These are phyloP conservation scores for Dynastes tityus DNA, from an alignment of 2,888 invertebrate genomes.

Conservation along the genomic window DNA sequence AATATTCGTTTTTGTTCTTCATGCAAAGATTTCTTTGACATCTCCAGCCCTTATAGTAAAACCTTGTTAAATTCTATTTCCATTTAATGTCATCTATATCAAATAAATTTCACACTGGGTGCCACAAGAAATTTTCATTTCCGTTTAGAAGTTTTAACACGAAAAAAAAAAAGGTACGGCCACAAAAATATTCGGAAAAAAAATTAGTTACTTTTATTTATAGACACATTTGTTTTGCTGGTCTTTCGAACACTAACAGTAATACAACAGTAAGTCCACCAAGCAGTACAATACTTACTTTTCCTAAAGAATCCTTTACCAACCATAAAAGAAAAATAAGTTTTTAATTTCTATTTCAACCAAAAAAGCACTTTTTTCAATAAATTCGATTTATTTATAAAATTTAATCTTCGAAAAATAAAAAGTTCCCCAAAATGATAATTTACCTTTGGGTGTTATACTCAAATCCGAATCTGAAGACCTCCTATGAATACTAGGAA, in stretches of 20 bases:
- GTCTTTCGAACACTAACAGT: constrained; percentile 49
- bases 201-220: constrained; percentile 42
- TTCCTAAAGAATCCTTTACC: constrained; percentile 73
- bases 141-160: constrained; percentile 13
- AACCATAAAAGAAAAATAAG: constrained; percentile 57
- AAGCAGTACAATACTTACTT: constrained; percentile 71
- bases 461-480: constrained; percentile 96
- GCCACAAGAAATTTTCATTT: too few relatives aligned
- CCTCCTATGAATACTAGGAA: constrained; percentile 78
- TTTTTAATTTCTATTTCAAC: constrained; percentile 41
- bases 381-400: neutral
- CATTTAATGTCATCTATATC: too few relatives aligned
- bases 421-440: constrained; percentile 1
- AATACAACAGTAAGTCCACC: constrained; percentile 57
- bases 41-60: too few relatives aligned
- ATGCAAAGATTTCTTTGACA: too few relatives aligned
- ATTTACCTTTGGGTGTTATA: constrained; percentile 91
- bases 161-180: neutral
- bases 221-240: constrained; percentile 46
- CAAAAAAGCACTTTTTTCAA: constrained; percentile 17
- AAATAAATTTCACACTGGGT: neutral
- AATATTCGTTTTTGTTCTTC: too few relatives aligned
- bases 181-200: too few relatives aligned
- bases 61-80: too few relatives aligned
- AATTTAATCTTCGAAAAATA: constrained; percentile 1